These are phyloP conservation scores for Syritta pipiens DNA, from an alignment of 2,888 invertebrate species.

Conservation along the genomic window DNA sequence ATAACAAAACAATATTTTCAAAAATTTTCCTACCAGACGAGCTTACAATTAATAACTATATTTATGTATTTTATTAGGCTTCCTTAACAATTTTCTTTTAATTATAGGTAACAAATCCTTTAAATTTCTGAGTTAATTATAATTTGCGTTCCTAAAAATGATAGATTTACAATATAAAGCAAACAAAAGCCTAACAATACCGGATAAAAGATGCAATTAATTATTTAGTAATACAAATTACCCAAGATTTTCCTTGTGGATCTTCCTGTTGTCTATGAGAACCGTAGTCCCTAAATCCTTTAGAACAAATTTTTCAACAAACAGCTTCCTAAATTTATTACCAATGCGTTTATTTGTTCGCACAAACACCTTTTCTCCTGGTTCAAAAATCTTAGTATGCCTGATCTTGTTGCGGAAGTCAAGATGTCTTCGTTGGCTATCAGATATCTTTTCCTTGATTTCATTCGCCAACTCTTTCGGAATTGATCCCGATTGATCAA, in stretches of 20 bases:
- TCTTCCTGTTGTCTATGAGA: background rate
- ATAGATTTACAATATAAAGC: background rate
- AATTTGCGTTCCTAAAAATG: background rate
- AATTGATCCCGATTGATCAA: background rate
- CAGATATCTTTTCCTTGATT: background rate
- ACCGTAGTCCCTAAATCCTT: slow-evolving; percentile 15
- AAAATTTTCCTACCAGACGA: too few relatives aligned
- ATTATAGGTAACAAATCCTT: too few relatives aligned
- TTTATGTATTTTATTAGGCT: too few relatives aligned
- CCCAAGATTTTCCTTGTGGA: slow-evolving; percentile 5
- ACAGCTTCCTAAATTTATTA: slow-evolving; percentile 11
- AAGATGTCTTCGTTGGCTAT: background rate
- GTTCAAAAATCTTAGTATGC: background rate
- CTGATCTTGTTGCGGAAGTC: background rate
- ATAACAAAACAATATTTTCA: too few relatives aligned
- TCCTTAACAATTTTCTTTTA: too few relatives aligned
- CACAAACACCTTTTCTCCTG: slow-evolving; percentile 22
- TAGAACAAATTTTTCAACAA: slow-evolving; percentile 7
- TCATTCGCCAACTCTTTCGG: background rate
- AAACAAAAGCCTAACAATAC: background rate
- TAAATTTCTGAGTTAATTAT: background rate
- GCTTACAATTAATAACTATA: too few relatives aligned
- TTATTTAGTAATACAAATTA: too few relatives aligned
- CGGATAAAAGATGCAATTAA: too few relatives aligned
- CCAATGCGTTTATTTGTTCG: slow-evolving; percentile 29